Base-by-base conservation (phyloP, 1,140 invertebrate species). In the Drosophila mojavensis region DNA sequence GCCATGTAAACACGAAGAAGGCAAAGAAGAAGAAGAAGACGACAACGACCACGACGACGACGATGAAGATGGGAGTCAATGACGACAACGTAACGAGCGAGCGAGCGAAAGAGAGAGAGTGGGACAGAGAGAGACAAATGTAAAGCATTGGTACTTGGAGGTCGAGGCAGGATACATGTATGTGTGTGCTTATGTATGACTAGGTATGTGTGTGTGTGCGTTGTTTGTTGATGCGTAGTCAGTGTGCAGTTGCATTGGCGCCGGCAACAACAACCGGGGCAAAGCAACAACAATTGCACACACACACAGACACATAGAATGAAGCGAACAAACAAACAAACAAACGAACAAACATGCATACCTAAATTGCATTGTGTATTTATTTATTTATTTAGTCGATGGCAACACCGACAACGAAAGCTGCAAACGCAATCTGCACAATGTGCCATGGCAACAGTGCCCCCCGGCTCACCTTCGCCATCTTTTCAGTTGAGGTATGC, bases 351-450 rank as follows among this genome's bases (percentile, higher is more conserved):
- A 78, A 62, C 70, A 79, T 62, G 55, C 53, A 58, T 48, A 76
- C 61, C 77, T 84, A 84, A 79, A 85, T 84, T 85, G 81, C 81
- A 84, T 62, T 78, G 59, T 74, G 59, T 69, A 75, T 84, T 81
- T 84, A 84, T 84, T 84, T 84, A 85, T 85, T 84, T 84, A 85
- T 85, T 84, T 85, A 78, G 78, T 76, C 81, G 69, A 85, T 77
- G 81, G 80, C 80, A 83, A 73, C 80, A 76, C 56, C 80, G 83
- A 68, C 80, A 72, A 11, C 17, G 28, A 33, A 33, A 54, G 60
- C 61, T 65, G 50, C 68, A 64, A 28, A 75, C 62, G 71, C 67
- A 84, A 75, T 83, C 76, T 82, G 76, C 67, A 83, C 76, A 82
- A 84, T 75, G 36, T 39, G 79, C 55, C 55, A 60, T 67, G 55